Evolutionary conservation across 2,797 vertebrate species (phyloP).

Genomic region (Aplochiton taeniatus): DNA sequence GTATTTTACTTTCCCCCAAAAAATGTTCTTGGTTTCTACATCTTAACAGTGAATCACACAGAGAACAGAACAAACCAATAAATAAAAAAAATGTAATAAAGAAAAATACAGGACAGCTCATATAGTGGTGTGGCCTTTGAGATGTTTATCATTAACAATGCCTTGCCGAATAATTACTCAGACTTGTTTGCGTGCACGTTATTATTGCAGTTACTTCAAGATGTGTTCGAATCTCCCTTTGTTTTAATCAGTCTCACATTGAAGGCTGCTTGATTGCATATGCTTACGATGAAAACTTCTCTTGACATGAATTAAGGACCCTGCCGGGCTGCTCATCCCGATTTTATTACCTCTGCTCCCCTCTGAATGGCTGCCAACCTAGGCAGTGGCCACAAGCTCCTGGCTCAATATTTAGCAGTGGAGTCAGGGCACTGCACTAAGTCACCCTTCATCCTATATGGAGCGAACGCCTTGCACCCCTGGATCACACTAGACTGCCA

Average conservation of each 20-base stretch:
- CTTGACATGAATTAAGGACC: slow-evolving; percentile 1
- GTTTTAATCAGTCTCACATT: no score
- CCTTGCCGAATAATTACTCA: no score
- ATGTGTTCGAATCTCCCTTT: no score
- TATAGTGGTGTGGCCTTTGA: not conserved
- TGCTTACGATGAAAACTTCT: not conserved
- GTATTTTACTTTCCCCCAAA: not conserved
- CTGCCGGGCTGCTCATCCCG: not conserved
- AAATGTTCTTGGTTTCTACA: not conserved
- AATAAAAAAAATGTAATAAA: no score
- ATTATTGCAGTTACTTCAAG: no score
- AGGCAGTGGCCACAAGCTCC: not conserved
- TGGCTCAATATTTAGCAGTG: not conserved
- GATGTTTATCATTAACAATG: no score
- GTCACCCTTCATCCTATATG: not conserved
- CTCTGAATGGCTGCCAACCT: not conserved
- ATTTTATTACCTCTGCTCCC: not conserved
- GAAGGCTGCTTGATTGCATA: not conserved
- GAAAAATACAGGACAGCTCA: no score
- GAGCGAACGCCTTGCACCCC: slow-evolving; percentile 2
- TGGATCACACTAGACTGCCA: not conserved
- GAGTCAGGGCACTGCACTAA: not conserved
- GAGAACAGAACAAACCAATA: not conserved
- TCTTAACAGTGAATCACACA: not conserved
- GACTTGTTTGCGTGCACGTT: no score